Evolutionary conservation across 2,797 vertebrate genomes (phyloP).

Genomic region (Paedocypris micromegethes): DNA sequence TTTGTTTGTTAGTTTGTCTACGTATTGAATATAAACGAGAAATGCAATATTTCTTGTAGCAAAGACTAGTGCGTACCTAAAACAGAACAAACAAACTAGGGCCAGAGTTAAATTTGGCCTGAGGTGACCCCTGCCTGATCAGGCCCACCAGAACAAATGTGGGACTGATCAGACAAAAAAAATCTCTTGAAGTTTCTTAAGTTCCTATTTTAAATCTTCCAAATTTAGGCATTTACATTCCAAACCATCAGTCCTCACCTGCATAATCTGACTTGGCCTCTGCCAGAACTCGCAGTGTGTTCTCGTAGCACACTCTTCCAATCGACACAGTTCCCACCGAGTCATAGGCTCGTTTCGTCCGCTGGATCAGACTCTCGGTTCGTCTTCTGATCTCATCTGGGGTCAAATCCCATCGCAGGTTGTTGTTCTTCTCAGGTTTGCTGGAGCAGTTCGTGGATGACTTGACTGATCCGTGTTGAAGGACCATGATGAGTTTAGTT

Average conservation of each 20-base stretch:
- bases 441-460: constrained; percentile 58
- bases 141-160: too few species aligned
- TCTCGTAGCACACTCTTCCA: constrained; percentile 76
- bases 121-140: too few species aligned
- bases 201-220: not conserved
- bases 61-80: too few species aligned
- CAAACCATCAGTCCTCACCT: constrained; percentile 60
- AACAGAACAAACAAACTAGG: too few species aligned
- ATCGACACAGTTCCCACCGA: constrained; percentile 67
- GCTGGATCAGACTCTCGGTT: constrained; percentile 76
- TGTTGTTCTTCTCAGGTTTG: constrained; percentile 54
- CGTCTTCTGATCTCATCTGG: constrained; percentile 76
- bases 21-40: too few species aligned
- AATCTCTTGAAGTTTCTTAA: too few species aligned
- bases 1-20: too few species aligned
- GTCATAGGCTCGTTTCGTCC: constrained; percentile 79
- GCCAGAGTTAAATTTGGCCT: too few species aligned
- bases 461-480: constrained; percentile 59
- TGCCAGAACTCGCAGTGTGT: constrained; percentile 79
- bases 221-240: not conserved
- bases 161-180: too few species aligned
- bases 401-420: constrained; percentile 82
- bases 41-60: too few species aligned
- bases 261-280: constrained; percentile 81
- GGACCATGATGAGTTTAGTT: constrained; percentile 73